Conservation (phyloP, 2,797 vertebrate genomes). For the Linurgus olivaceus region DNA sequence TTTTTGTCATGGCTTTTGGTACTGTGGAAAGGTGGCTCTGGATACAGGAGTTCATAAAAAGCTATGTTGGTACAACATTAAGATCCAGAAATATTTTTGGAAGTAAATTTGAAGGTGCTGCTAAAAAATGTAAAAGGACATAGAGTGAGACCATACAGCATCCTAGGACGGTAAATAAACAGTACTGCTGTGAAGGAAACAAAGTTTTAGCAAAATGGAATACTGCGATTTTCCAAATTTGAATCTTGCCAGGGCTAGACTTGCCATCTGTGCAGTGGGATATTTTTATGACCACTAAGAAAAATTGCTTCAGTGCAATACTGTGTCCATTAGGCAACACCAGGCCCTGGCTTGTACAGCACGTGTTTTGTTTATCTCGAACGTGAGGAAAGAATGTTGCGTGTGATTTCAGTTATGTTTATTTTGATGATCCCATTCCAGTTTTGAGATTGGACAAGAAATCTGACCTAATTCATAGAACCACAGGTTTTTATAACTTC, state of each 20-base stretch:
- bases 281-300: not conserved
- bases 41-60: not conserved
- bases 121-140: not conserved
- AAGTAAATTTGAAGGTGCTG: not conserved
- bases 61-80: not conserved
- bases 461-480: not conserved
- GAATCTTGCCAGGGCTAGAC: not conserved
- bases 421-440: not conserved
- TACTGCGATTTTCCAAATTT: not conserved
- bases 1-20: not conserved
- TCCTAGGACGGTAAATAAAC: not conserved
- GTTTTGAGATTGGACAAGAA: not conserved
- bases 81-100: not conserved
- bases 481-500: not conserved
- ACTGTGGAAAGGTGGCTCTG: not conserved
- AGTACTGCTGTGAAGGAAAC: not conserved
- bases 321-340: not conserved
- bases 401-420: not conserved
- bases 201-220: not conserved
- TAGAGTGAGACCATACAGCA: fast-evolving
- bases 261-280: not conserved
- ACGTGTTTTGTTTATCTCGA: not conserved
- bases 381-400: not conserved
- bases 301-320: not conserved
- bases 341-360: not conserved